phyloP scores from a whole-genome alignment of 2,113 vertebrate genomes.

The Eleginops maclovinus region DNA sequence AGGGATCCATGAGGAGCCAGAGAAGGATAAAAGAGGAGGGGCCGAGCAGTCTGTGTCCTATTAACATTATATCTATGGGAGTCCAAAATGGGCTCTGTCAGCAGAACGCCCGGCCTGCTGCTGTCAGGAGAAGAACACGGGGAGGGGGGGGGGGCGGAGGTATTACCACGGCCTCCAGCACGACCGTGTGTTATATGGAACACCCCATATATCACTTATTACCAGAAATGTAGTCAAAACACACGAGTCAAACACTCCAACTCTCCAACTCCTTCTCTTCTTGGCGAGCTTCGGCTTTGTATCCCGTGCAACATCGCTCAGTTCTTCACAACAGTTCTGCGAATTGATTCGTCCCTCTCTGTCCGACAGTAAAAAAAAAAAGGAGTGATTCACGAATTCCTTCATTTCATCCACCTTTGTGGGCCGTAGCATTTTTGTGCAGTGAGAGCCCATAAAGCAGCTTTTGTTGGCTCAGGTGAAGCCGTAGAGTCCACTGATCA shows the following conservation, averaged over 20 bases:
- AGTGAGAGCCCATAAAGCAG: constrained; percentile 33
- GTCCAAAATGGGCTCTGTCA: constrained; percentile 65
- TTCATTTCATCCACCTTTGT: constrained; percentile 39
- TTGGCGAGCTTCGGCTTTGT: background rate
- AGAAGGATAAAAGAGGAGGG: constrained; percentile 21
- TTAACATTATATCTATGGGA: constrained; percentile 71
- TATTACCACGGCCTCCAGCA: constrained; percentile 40
- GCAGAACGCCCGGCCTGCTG: constrained; percentile 64
- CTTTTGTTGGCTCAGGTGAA: constrained; percentile 31
- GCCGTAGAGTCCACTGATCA: constrained; percentile 43
- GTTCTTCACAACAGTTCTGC: background rate
- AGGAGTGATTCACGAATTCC: constrained; percentile 30
- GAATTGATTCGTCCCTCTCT: constrained; percentile 6
- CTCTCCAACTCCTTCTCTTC: constrained; percentile 9
- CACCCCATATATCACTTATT: constrained; percentile 51
- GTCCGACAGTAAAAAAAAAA: constrained; percentile 13
- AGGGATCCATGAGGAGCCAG: constrained; percentile 33
- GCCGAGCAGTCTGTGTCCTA: constrained; percentile 63
- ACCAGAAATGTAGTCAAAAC: constrained; percentile 47
- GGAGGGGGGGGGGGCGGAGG: constrained; percentile 28
- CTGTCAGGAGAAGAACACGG: constrained; percentile 57
- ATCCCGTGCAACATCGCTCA: background rate
- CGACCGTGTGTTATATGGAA: constrained; percentile 58
- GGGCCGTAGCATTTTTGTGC: constrained; percentile 25
- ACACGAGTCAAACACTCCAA: constrained; percentile 19